Evolutionary conservation across 2,113 vertebrate genomes (phyloP), one percentile per base, ranked within the genome.

Genomic region (Morone saxatilis): DNA sequence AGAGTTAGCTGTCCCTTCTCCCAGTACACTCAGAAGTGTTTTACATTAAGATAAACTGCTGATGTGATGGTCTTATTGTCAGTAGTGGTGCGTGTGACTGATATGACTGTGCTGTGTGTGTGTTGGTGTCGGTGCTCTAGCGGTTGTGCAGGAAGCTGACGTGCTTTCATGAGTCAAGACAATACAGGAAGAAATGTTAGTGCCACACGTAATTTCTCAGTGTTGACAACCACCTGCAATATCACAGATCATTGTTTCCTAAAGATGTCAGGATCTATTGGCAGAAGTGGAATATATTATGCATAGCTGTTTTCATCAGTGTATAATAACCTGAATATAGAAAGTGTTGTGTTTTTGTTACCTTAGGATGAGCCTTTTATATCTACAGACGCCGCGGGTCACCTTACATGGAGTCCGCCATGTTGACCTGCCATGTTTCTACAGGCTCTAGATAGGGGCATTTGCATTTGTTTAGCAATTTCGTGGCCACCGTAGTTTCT

Each of bases 91-190:
- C 22, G 41, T 41, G 75, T 51, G 17, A 38, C 12, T 43, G 57
- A 51, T 50, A 53, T 69, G 43, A 25, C 4, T 57, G 4, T 31
- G 53, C 10, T 72, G n/a, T 70, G 22, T 70, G 22, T 61, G 69
- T 67, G 50, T 62, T 67, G 43, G 62, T 22, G 67, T 66, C 8
- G 0, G 10, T 56, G 31, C 71, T 80, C 31, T n/a, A 22, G 63
- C 40, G 53, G 66, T 31, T 84, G 57, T 59, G 40, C 81, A 76
- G 61, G 72, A 90, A 80, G 62, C 68, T 81, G 54, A 71, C 10
- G 51, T 25, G 31, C 50, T 78, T 62, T 71, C 67, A 60, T 51
- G 76, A 79, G 54, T 68, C 50, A 65, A 75, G 31, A 59, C 14
- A 7, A 57, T 77, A 51, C 83, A 82, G 60, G 63, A 84, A 80